Percentiles rank a stretch among this genome's conserved stretches.
These are phyloP conservation scores for Halocaridina rubra DNA, from an alignment of 2,888 invertebrate species.

Conservation along the genomic window DNA sequence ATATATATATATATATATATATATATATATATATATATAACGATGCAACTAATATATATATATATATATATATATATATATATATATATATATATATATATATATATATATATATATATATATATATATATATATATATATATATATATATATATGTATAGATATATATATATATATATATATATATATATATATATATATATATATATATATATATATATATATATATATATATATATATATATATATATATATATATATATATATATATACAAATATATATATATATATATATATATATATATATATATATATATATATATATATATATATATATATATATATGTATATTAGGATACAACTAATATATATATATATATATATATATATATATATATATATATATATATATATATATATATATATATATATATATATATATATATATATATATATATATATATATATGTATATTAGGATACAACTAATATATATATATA, in stretches of 20 bases:
- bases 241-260: conserved; percentile 5
- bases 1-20: background rate
- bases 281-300: background rate
- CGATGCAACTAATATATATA: background rate
- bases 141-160: background rate
- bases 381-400: background rate
- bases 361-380: background rate
- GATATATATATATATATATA: background rate
- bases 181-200: background rate
- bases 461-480: background rate
- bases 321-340: background rate
- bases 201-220: conserved; percentile 4
- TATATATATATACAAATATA: background rate
- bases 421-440: conserved; percentile 1
- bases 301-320: background rate
- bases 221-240: conserved; percentile 8
- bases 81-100: conserved; percentile 16
- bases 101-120: background rate
- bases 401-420: background rate
- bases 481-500: background rate
- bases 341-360: background rate
- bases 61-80: conserved; percentile 14
- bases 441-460: conserved; percentile 16
- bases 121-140: background rate
- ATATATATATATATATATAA: background rate